Percentiles rank a stretch among this genome's conserved stretches.
Evolutionary conservation across 2,797 vertebrate species (phyloP).

Genomic region (Tympanoctomys barrerae): DNA sequence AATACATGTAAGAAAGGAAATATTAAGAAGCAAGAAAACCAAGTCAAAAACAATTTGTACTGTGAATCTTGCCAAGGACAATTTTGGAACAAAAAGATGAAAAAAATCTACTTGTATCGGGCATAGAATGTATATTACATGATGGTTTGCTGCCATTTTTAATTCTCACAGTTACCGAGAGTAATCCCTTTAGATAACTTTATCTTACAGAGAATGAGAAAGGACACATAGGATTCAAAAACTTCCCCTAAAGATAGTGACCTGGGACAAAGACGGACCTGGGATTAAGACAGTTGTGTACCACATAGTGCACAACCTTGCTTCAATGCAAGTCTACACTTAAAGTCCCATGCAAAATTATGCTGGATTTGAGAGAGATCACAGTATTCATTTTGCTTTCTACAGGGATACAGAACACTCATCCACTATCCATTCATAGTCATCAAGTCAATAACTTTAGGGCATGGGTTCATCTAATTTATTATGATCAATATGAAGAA

Average conservation of each 20-base stretch:
- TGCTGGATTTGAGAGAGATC: background rate
- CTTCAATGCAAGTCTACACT: background rate
- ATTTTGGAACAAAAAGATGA: background rate
- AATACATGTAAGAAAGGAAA: background rate
- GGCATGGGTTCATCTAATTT: background rate
- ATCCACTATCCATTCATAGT: background rate
- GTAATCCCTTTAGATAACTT: background rate
- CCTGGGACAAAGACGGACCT: background rate
- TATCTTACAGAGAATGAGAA: constrained; percentile 21
- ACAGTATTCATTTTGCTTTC: background rate
- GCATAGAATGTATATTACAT: background rate
- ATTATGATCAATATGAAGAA: background rate
- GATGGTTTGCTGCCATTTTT: background rate
- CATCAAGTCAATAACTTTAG: background rate
- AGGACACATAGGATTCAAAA: background rate
- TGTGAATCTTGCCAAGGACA: background rate
- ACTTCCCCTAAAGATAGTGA: background rate
- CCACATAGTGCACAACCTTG: accelerated
- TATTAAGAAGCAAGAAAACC: constrained; percentile 9
- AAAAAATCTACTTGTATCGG: background rate
- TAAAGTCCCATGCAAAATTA: background rate
- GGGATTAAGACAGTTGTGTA: background rate
- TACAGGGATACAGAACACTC: background rate
- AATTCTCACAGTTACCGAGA: background rate
- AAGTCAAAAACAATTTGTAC: background rate